phyloP scores from a whole-genome alignment of 1,140 invertebrate genomes.

The Musca vetustissima region DNA sequence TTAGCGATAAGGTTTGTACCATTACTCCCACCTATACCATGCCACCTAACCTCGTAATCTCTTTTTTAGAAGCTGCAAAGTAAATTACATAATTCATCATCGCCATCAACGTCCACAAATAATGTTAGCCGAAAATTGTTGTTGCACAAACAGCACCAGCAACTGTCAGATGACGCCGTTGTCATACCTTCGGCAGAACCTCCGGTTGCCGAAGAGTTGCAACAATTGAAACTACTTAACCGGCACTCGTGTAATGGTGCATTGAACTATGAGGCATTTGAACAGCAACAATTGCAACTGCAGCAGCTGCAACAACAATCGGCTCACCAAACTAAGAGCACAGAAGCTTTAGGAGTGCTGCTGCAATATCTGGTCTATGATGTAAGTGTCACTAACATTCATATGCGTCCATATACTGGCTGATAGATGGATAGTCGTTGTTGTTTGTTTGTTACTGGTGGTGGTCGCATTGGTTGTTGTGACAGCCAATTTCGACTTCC shows the following conservation, averaged over 20 bases:
- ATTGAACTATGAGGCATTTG: constrained; percentile 27
- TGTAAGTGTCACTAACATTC: constrained; percentile 58
- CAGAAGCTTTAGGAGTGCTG: constrained; percentile 70
- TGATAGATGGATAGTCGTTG: too few relatives aligned
- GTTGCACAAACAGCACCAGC: constrained; percentile 27
- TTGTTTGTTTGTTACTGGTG: too few relatives aligned
- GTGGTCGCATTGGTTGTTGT: not conserved
- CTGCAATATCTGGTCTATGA: constrained; percentile 72
- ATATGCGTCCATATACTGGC: too few relatives aligned
- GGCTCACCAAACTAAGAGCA: constrained; percentile 52
- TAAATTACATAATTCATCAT: constrained; percentile 15
- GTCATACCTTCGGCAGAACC: not conserved
- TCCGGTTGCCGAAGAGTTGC: constrained; percentile 10
- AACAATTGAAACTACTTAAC: constrained; percentile 26
- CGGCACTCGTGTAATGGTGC: constrained; percentile 30
- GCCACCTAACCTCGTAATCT: not conserved
- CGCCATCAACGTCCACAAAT: not conserved
- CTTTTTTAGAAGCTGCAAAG: constrained; percentile 22
- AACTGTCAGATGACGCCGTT: constrained; percentile 2
- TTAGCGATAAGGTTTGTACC: constrained; percentile 8
- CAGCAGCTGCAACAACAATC: constrained; percentile 8
- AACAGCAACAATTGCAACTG: constrained; percentile 25
- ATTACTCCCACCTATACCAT: not conserved
- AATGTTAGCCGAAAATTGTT: constrained; percentile 17
- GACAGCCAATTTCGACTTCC: not conserved